Conservation (phyloP, 2,113 vertebrate genomes). For the Cheirogaleus medius region DNA sequence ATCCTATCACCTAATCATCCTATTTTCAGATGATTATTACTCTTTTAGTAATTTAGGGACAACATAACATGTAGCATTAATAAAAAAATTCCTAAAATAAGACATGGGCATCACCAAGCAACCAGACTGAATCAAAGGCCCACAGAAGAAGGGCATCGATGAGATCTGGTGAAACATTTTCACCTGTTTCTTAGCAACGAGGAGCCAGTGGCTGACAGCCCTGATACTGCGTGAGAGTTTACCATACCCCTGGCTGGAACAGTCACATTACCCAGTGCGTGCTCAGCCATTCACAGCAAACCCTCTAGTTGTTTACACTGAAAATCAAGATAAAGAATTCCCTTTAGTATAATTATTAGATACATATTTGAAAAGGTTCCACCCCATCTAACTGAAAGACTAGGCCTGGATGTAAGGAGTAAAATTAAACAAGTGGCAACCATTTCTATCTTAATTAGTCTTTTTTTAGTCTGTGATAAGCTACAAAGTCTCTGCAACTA, state of each 20-base stretch:
- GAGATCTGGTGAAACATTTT: not conserved
- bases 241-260: not conserved
- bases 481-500: not conserved
- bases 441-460: not conserved
- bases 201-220: not conserved
- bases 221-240: not conserved
- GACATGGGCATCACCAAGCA: not conserved
- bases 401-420: not conserved
- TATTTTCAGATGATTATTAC: not conserved
- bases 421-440: not conserved
- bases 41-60: not conserved
- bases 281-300: not conserved
- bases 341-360: not conserved
- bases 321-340: not conserved
- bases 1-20: not conserved
- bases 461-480: not conserved
- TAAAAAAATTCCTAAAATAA: not conserved
- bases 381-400: not conserved
- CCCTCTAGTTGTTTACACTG: not conserved
- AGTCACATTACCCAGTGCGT: not conserved
- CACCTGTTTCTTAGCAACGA: not conserved
- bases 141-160: not conserved
- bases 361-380: not conserved
- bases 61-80: not conserved
- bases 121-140: not conserved